Evolutionary conservation across 2,888 invertebrate genomes (phyloP).

Genomic region (Cosmorhoe ocellata): DNA sequence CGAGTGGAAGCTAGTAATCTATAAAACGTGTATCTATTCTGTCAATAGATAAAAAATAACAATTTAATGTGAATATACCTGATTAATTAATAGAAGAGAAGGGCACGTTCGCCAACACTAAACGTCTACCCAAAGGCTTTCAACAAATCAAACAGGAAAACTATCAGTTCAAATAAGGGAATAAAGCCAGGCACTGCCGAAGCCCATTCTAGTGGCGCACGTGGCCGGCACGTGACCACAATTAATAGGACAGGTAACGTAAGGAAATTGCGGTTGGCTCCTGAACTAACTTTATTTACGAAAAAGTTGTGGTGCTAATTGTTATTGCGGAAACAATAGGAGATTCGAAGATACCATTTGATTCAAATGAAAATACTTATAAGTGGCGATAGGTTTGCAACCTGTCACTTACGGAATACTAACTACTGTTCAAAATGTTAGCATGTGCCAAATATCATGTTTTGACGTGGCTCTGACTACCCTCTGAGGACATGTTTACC

Average conservation of each 20-base stretch:
- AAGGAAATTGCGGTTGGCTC: conserved; percentile 55
- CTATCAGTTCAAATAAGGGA: conserved; percentile 37
- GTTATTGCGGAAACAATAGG: background rate
- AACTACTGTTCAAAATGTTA: too few species aligned
- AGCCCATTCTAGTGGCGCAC: conserved; percentile 45
- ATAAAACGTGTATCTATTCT: too few species aligned
- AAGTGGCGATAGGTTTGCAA: too few species aligned
- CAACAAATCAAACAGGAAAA: conserved; percentile 35
- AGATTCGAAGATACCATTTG: too few species aligned
- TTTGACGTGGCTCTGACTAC: too few species aligned
- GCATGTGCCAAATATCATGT: too few species aligned
- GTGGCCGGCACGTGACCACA: conserved; percentile 61
- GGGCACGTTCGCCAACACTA: conserved; percentile 18
- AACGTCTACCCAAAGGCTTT: conserved; percentile 24
- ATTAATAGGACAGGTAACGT: conserved; percentile 63
- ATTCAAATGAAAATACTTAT: too few species aligned
- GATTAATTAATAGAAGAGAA: conserved; percentile 1
- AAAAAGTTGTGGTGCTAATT: background rate
- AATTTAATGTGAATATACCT: background rate
- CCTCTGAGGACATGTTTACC: too few species aligned
- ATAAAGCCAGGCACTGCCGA: conserved; percentile 41
- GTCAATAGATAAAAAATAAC: too few species aligned
- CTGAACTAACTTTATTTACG: conserved; percentile 22
- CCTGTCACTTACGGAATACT: too few species aligned
- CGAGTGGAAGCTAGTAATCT: too few species aligned